Base-by-base conservation (phyloP, 2,888 invertebrate species). In the Meta bourneti region DNA sequence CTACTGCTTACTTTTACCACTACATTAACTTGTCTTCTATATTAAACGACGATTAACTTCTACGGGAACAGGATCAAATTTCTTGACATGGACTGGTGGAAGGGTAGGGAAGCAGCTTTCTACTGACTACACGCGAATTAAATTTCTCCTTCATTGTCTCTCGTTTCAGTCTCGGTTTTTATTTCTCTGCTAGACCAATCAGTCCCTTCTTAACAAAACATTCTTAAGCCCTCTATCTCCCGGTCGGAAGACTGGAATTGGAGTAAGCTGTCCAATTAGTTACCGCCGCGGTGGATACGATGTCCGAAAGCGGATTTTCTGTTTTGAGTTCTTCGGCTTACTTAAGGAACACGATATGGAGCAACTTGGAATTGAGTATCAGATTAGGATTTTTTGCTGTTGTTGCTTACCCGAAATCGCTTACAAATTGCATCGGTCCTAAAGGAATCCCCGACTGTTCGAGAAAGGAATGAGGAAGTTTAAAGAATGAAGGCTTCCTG, bases 181-280 rank as follows among this genome's bases (percentile, higher is more conserved):
- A 16, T 61, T 61, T 1, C 61, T 61, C 61, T 61, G 6, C 61
- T 61, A 6, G 13, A 8, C 61, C 61, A 61, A 61, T 61, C 61
- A 61, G 61, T 61, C 61, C 9, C 11, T 61, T 61, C 61, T 61
- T 61, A 61, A 61, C 61, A 61, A 61, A 61, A 61, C 7, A 61
- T 61, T 61, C 61, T 61, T 61, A 61, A 61, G 61, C 61, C 51
- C 16, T 51, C 51, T n/a, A 51, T 48, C 52, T 19, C 20, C 79
- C n/a, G n/a, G n/a, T n/a, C n/a, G 19, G 16, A n/a, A n/a, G n/a
- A 20, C 34, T 16, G 13, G 34, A 80, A 52, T 19, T 61, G 52
- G 34, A 80, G 34, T 80, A 51, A 51, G 34, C 20, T 74, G 20
- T 74, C 52, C 83, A 83, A 83, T 83, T 72, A 83, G 51, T 8